Evolutionary conservation across 2,797 vertebrate genomes (phyloP).

Genomic region (Orientallactaga sibirica): DNA sequence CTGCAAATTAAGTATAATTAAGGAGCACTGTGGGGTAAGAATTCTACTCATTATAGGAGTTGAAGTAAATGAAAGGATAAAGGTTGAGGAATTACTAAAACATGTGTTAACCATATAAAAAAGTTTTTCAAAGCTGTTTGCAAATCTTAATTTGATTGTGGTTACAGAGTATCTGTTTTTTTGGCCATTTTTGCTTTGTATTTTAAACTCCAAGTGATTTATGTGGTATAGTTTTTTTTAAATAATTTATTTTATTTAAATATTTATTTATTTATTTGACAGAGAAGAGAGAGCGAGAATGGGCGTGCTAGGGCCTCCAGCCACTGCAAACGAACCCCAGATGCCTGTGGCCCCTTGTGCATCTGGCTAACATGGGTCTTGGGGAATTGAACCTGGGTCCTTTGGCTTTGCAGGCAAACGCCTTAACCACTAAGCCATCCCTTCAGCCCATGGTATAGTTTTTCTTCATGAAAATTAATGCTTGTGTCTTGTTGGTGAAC

Average conservation of each 20-base stretch:
- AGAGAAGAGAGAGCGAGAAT: no score
- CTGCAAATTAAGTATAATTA: background rate
- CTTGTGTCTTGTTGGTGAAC: background rate
- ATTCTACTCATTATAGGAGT: background rate
- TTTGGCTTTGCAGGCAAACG: no score
- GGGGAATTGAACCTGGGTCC: no score
- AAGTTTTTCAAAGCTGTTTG: background rate
- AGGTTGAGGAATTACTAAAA: background rate
- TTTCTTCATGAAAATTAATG: slow-evolving; percentile 16
- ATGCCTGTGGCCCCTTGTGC: no score
- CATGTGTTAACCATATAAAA: background rate
- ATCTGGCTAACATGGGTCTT: no score
- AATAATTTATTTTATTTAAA: no score
- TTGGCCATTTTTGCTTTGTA: background rate
- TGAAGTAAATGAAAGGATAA: background rate
- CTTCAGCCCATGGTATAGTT: background rate
- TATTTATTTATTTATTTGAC: no score
- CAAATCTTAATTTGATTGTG: background rate
- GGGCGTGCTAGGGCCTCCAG: no score
- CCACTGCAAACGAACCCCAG: no score
- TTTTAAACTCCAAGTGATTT: background rate
- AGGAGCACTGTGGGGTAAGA: background rate
- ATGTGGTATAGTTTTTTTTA: background rate
- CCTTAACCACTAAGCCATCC: no score
- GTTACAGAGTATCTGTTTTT: slow-evolving; percentile 19